Base-by-base conservation (phyloP, 2,888 invertebrate genomes). In the Dicyrtoma fusca region DNA sequence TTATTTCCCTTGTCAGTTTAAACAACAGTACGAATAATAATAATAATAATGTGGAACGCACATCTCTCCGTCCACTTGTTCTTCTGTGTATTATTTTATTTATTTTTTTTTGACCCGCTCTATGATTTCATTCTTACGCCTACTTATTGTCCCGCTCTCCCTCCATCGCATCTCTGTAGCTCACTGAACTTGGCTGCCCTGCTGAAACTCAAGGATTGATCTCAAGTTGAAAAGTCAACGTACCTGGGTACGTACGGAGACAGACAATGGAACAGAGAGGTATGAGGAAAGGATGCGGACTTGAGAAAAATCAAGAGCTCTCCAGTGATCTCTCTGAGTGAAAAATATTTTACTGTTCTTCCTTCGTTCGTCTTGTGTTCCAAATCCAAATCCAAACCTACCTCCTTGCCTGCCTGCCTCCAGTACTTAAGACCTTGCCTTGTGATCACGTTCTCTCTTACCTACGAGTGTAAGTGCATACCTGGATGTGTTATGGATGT, bases 241-340 rank as follows among this genome's bases (percentile, higher is more conserved):
- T 25, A 19, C n/a, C n/a, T 42, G 13, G 13, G 21, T 55, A 19
- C 21, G 21, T 21, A 55, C 4, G 21, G 21, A 55, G 19, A 55
- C 11, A 5, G 51, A 51, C n/a, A 51, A 13, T 10, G 45, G 13
- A 13, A n/a, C 5, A n/a, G 51, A 51, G n/a, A 51, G 10, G n/a
- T 19, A 51, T n/a, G 17, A 51, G 51, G 51, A n/a, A n/a, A n/a
- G n/a, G n/a, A n/a, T n/a, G n/a, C 8, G 34, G 34, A 34, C 34
- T 34, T 34, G 34, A 34, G 21, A 55, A 55, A 55, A 57, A 5
- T 64, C 14, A 53, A 53, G 65, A 51, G 53, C 51, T 25, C 65
- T 65, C 51, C 65, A 65, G 51, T 64, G 14, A 64, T 64, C 64
- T 64, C 64, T 51, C 49, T 49, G 49, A 45, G 11, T 26, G 23